Conservation (phyloP, 2,113 vertebrate genomes). For the Lagopus muta region DNA sequence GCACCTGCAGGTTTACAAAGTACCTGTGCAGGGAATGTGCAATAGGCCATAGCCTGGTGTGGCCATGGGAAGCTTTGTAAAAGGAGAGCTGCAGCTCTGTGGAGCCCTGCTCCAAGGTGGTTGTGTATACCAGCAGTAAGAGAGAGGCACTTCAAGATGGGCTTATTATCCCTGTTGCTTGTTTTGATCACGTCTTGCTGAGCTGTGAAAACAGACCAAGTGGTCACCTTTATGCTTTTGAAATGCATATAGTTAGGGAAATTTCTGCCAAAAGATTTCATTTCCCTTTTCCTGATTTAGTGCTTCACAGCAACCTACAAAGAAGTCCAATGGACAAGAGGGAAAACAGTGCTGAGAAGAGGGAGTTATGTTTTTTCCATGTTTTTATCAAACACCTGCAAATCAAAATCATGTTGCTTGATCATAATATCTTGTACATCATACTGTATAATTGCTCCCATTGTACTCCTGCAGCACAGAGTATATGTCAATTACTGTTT, state of each 20-base stretch:
- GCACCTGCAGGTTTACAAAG: neutral
- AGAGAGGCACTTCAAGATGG: neutral
- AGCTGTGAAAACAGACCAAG: neutral
- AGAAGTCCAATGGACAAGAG: neutral
- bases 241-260: neutral
- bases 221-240: neutral
- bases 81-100: neutral
- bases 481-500: conserved; percentile 3
- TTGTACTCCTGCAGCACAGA: neutral
- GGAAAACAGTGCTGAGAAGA: neutral
- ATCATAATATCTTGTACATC: neutral
- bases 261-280: neutral
- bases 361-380: neutral
- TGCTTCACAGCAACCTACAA: neutral
- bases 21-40: neutral
- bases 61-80: neutral
- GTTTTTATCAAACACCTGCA: neutral
- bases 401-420: neutral
- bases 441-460: neutral
- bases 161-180: neutral
- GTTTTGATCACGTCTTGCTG: neutral
- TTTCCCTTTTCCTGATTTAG: conserved; percentile 7
- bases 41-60: neutral
- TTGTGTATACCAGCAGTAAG: fast-evolving
- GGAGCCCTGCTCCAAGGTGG: neutral